Evolutionary conservation across 2,888 invertebrate genomes (phyloP), one percentile per base, ranked within the genome.

Genomic region (Calameuta pallipes): DNA sequence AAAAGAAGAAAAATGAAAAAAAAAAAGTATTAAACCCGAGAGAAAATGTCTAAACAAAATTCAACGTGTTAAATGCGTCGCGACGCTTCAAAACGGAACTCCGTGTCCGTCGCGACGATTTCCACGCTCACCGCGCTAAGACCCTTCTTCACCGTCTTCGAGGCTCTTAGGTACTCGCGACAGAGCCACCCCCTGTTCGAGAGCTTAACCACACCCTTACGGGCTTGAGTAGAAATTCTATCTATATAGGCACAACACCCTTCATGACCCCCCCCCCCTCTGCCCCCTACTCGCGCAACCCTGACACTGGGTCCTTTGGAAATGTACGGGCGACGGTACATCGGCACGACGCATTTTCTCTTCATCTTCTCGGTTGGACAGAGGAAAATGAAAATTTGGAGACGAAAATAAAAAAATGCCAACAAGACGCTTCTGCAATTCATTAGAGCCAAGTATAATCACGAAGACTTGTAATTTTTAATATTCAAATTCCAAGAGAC

Each of bases 51-150:
- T 41, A 41, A 41, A 41, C 15, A 15, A 41, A 41, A 15, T 15
- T 41, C 41, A 41, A 15, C 41, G 15, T 15, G 15, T 41, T 41
- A 41, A 41, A 41, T 41, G 41, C 41, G 41, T 41, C 41, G 15
- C 41, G 41, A 41, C 41, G 41, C 15, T 41, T 41, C 41, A 15
- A 76, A 76, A 56, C 73, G 73, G 11, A 76, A 76, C 35, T 76
- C 56, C 71, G 76, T 76, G 75, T 75, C 56, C 37, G 75, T 70
- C 69, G 78, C n/a, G 70, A 75, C 33, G 37, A 75, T 78, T 78
- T 12, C 3, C 70, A 75, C 78, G 37, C 70, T 75, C 70, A 3
- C 31, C 41, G 33, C 37, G 23, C 75, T 37, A 36, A 78, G 75
- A n/a, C 41, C 36, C 30, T 33, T 30, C 75, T 23, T 11, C 15